Evolutionary conservation across 2,888 invertebrate genomes (phyloP).

Genomic region (Agonopterix alstromeriana): DNA sequence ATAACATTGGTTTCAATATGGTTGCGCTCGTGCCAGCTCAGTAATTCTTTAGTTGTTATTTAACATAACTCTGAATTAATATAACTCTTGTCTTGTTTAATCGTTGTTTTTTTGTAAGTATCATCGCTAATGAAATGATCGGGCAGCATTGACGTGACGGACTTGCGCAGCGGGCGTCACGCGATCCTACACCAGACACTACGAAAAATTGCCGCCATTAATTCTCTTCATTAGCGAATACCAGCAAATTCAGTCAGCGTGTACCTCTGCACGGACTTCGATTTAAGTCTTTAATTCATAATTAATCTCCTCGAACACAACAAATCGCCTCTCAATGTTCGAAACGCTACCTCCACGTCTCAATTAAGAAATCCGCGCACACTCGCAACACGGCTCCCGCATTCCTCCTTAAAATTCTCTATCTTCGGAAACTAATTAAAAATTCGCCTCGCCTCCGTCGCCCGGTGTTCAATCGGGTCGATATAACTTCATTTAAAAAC

Average conservation of each 20-base stretch:
- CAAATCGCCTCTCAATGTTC: constrained; percentile 52
- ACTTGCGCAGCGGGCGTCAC: constrained; percentile 31
- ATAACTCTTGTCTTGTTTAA: neutral
- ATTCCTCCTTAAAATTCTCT: constrained; percentile 71
- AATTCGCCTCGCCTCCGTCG: constrained; percentile 70
- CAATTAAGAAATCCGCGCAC: constrained; percentile 68
- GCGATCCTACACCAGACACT: constrained; percentile 45
- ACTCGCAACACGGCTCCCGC: constrained; percentile 59
- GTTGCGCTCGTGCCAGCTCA: constrained; percentile 83
- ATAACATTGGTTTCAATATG: constrained; percentile 90
- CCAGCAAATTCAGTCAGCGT: constrained; percentile 32
- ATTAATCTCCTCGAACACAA: constrained; percentile 57
- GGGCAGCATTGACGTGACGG: constrained; percentile 29
- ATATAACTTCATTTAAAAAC: constrained; percentile 77
- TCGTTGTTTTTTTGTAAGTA: neutral
- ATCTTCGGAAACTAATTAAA: constrained; percentile 77
- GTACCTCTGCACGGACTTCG: constrained; percentile 31
- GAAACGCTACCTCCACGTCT: constrained; percentile 52
- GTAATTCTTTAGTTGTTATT: constrained; percentile 9
- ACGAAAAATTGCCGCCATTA: constrained; percentile 53
- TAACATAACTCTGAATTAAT: neutral
- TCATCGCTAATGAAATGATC: constrained; percentile 29
- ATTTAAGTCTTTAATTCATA: constrained; percentile 56
- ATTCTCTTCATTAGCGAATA: constrained; percentile 52
- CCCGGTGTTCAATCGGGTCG: constrained; percentile 68